These are phyloP conservation scores for Aphaenogaster ashmeadi DNA, from an alignment of 1,140 invertebrate species.

Conservation along the genomic window DNA sequence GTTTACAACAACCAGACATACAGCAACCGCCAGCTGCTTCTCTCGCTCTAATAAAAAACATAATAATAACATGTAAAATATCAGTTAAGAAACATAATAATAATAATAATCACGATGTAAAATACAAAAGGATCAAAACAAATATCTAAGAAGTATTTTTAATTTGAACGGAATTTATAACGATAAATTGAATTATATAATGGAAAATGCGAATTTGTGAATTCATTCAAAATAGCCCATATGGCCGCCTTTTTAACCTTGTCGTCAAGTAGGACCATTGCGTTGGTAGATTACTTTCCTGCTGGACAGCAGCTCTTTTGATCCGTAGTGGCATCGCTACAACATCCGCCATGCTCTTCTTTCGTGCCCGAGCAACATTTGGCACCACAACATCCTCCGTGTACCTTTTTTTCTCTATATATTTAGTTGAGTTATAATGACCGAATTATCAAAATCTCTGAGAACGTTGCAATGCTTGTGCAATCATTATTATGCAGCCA, in stretches of 20 bases:
- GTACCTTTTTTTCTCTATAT: slow-evolving; percentile 73
- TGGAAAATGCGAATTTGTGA: not conserved
- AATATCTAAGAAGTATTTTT: not conserved
- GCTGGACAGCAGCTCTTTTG: slow-evolving; percentile 71
- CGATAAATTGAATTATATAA: not conserved
- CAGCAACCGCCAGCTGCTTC: slow-evolving; percentile 74
- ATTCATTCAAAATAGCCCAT: slow-evolving; percentile 50
- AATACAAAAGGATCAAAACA: not conserved
- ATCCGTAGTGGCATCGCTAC: slow-evolving; percentile 62
- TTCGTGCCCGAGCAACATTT: slow-evolving; percentile 76
- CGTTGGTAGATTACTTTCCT: slow-evolving; percentile 56
- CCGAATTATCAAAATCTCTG: slow-evolving; percentile 39
- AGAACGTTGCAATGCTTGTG: not conserved
- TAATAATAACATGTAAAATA: not conserved
- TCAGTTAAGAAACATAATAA: not conserved
- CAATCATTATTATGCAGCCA: slow-evolving; percentile 4
- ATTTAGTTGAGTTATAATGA: slow-evolving; percentile 68
- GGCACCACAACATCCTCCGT: slow-evolving; percentile 76
- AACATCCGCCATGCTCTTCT: slow-evolving; percentile 73
- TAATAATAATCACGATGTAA: not conserved
- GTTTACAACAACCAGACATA: slow-evolving; percentile 76
- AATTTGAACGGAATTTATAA: not conserved
- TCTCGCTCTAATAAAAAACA: slow-evolving; percentile 64
- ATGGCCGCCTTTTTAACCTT: slow-evolving; percentile 72
- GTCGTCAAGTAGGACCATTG: not conserved